Conservation (phyloP, 2,113 vertebrate genomes). For the Megaceryle maxima region DNA sequence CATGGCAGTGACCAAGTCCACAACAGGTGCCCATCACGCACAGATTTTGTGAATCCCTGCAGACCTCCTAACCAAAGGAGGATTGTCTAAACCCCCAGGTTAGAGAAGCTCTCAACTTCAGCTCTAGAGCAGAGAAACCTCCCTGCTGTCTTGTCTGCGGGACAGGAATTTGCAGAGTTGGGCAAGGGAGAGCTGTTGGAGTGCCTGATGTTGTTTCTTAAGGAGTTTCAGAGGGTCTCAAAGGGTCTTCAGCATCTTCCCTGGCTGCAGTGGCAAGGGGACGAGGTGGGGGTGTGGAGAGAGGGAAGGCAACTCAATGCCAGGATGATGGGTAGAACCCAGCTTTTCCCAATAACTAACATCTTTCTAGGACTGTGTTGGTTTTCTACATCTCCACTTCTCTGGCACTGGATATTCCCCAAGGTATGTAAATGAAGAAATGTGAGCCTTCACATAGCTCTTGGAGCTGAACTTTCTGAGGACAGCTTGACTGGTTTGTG, state of each 20-base stretch:
- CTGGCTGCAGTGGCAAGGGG: accelerated
- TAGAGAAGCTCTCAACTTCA: neutral
- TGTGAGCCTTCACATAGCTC: neutral
- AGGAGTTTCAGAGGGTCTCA: neutral
- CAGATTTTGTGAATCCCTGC: neutral
- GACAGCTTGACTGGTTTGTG: neutral
- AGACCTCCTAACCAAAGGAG: neutral
- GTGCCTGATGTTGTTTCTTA: neutral
- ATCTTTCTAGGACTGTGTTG: neutral
- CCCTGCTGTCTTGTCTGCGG: neutral
- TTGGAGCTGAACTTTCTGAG: neutral
- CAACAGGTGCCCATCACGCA: accelerated
- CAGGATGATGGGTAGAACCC: neutral
- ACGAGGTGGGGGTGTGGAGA: too few species aligned
- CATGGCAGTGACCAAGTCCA: neutral
- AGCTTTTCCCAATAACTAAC: neutral
- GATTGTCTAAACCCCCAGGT: neutral
- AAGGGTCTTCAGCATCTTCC: neutral
- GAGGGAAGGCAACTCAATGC: neutral
- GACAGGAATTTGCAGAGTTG: neutral
- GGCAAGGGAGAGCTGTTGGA: neutral
- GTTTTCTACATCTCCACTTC: neutral
- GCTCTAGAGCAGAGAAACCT: neutral
- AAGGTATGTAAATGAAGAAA: neutral
- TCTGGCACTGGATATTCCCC: neutral